Conservation (phyloP, 2,888 invertebrate species). For the Liopterus haemorrhoidalis region DNA sequence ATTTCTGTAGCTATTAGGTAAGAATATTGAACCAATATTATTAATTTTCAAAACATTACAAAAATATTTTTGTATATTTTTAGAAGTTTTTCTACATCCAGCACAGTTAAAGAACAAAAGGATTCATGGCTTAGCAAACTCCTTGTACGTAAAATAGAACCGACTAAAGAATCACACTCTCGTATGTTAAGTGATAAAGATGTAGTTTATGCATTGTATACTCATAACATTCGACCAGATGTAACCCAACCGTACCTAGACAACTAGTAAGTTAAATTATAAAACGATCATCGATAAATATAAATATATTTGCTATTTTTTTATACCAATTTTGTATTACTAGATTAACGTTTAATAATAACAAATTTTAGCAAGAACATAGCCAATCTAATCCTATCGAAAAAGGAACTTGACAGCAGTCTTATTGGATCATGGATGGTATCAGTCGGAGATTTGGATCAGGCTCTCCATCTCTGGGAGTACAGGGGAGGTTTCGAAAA, state of each 20-base stretch:
- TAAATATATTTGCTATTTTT: constrained; percentile 25
- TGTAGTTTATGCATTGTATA: constrained; percentile 89
- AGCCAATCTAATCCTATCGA: constrained; percentile 69
- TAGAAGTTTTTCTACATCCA: constrained; percentile 18
- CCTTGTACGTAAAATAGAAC: constrained; percentile 84
- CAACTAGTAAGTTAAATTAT: constrained; percentile 73
- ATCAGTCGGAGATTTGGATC: constrained; percentile 94
- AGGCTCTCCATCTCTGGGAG: constrained; percentile 93
- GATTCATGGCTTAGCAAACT: constrained; percentile 88
- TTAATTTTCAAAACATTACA: neutral
- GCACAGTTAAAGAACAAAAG: constrained; percentile 38
- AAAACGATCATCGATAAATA: constrained; percentile 14
- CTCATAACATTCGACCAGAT: constrained; percentile 90
- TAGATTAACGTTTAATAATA: constrained; percentile 1
- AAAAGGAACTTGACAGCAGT: constrained; percentile 71
- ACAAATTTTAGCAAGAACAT: constrained; percentile 61
- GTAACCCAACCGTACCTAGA: constrained; percentile 77
- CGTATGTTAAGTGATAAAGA: constrained; percentile 95
- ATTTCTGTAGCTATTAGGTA: constrained; percentile 17
- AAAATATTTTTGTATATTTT: neutral
- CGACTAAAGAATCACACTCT: constrained; percentile 93
- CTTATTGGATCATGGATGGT: constrained; percentile 95
- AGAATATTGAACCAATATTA: constrained; percentile 3
- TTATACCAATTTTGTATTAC: constrained; percentile 21
- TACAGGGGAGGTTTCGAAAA: constrained; percentile 89